Evolutionary conservation across 2,888 invertebrate genomes (phyloP), one percentile per base, ranked within the genome.

Genomic region (Sminthurides aquaticus): DNA sequence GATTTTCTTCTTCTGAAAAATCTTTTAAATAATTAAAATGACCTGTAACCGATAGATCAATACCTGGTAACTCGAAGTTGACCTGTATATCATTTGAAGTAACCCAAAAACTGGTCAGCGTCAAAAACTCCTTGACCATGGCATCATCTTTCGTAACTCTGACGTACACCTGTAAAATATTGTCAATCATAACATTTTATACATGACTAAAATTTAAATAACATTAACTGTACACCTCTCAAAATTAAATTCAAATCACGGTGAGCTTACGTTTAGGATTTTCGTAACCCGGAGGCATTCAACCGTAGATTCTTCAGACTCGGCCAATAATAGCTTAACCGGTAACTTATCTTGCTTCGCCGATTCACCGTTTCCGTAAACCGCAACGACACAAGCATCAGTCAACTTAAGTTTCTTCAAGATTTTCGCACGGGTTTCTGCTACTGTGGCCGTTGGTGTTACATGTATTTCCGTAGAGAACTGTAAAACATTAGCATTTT

Each of bases 391-490:
- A 20, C 11, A 15, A 8, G 52, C 52, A 15, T 20, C 52, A 52
- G 52, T 15, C 52, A 52, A 20, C 52, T 22, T 22, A 8, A 52
- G 22, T 52, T 52, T 52, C 22, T 8, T 20, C 5, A 52, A 20
- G 5, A 52, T 20, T 52, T 52, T 52, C 20, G 8, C 52, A 5
- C 52, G 18, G 22, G 20, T 20, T 26, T 27, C 26, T 1, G 22
- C 3, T 3, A 59, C 48, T 11, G 54, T 58, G 18, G 26, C 22
- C 1, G 27, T 15, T 22, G 64, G 55, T 8, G 28, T 24, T 24
- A 59, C 28, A 20, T 64, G 64, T n/a, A 64, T 25, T 58, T 64
- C 64, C 20, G 49, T 24, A 3, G 43, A 25, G 18, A 2, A 24
- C 11, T 20, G 1, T 15, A 64, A 52, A 25, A 59, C 54, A 25